These are phyloP conservation scores for Epizoanthus scotinus DNA, from an alignment of 92 coral and sea anemone species.

Conservation along the genomic window DNA sequence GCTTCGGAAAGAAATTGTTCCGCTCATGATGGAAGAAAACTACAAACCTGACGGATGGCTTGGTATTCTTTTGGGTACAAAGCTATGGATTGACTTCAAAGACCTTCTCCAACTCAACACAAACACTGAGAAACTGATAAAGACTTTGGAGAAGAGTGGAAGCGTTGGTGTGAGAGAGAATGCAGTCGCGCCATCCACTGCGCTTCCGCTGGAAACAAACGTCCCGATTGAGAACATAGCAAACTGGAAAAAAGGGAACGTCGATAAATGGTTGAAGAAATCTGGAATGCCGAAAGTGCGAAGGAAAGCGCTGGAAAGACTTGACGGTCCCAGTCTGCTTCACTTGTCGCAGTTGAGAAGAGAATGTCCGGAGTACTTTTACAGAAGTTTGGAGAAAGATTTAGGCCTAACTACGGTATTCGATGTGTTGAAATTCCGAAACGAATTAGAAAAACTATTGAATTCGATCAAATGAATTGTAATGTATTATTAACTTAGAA, in stretches of 20 bases:
- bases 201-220: not conserved
- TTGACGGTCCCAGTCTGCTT: conserved; percentile 45
- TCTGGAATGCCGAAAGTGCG: conserved; percentile 51
- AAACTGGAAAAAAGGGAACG: conserved; percentile 31
- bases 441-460: conserved; percentile 41
- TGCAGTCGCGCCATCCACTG: not conserved
- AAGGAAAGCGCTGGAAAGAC: conserved; percentile 44
- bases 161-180: conserved; percentile 2
- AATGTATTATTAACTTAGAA: too few relatives aligned
- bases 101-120: conserved; percentile 17
- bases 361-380: conserved; percentile 59
- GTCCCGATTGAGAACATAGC: not conserved
- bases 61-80: conserved; percentile 67
- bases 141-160: conserved; percentile 51
- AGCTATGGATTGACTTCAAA: conserved; percentile 66
- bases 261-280: conserved; percentile 50
- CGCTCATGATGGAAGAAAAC: conserved; percentile 64
- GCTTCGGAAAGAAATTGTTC: conserved; percentile 66
- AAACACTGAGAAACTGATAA: conserved; percentile 30
- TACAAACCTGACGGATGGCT: conserved; percentile 72
- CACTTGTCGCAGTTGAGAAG: conserved; percentile 33
- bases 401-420: conserved; percentile 42
- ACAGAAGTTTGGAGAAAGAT: conserved; percentile 47
- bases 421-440: conserved; percentile 52
- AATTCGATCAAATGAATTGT: not conserved